Base-by-base conservation (phyloP, 23 tunicate genomes). In the Trididemnum clinides region DNA sequence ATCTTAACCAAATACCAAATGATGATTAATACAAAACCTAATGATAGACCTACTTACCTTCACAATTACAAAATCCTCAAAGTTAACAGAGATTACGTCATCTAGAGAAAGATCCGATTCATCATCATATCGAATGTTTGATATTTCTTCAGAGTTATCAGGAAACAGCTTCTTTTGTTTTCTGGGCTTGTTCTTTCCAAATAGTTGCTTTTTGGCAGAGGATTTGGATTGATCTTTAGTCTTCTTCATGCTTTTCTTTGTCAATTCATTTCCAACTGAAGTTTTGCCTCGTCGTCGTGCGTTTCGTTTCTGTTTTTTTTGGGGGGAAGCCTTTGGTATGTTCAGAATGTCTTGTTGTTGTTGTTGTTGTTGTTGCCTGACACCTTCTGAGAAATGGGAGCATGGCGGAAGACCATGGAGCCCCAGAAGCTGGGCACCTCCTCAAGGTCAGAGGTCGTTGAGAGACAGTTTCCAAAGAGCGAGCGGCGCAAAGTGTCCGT, bases 1-100 rank as follows among this genome's bases (percentile, higher is more conserved):
- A n/a, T n/a, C n/a, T n/a, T n/a, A n/a, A n/a, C n/a, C n/a, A n/a
- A n/a, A n/a, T n/a, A n/a, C n/a, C n/a, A n/a, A n/a, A n/a, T n/a
- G n/a, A n/a, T n/a, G 25, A 25, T 59, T 59, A 59, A 59, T 3
- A 59, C 20, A 59, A 4, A 10, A 59, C 22, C 22, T 59, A 15
- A 10, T n/a, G n/a, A 15, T 10, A 59, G 22, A 59, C 20, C 22
- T 59, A 59, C 66, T 4, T 38, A 73, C 80, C 80, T 73, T 73
- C 7, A 73, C 80, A 37, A 73, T n/a, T 21, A 37, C 57, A 73
- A 37, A 73, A 1, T 73, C 57, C 25, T 57, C 80, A 73, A 73
- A 10, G 57, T 73, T 73, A 36, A 38, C 80, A 20, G 10, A 5
- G 33, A 73, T 73, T 23, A 36, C 80, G 37, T 73, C 80, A 73